These are phyloP conservation scores for Temnothorax ravouxi DNA, from an alignment of 2,888 invertebrate species.

Conservation along the genomic window DNA sequence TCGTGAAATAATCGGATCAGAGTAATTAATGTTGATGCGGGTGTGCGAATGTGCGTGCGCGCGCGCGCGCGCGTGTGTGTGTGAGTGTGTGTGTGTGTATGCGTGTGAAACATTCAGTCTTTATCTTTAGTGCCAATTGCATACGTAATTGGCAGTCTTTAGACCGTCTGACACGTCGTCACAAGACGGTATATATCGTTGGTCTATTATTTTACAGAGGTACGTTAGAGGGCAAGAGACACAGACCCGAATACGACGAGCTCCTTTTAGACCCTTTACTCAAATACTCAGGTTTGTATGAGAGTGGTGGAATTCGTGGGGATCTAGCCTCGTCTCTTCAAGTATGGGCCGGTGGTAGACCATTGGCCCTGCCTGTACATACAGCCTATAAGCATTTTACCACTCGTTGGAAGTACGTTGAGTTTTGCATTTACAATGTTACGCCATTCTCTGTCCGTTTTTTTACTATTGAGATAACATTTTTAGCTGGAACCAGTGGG, in stretches of 20 bases:
- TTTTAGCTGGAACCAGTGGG: conserved; percentile 98
- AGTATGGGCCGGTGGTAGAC: conserved; percentile 93
- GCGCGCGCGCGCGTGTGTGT: too few relatives aligned
- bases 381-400: conserved; percentile 97
- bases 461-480: neutral
- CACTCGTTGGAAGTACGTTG: conserved; percentile 95
- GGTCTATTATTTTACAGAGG: conserved; percentile 89
- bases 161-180: neutral
- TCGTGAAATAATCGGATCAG: conserved; percentile 62
- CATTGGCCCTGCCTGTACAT: conserved; percentile 94
- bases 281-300: conserved; percentile 95
- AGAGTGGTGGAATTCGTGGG: conserved; percentile 91
- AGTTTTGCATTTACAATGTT: neutral
- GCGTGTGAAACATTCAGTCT: neutral
- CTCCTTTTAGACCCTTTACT: conserved; percentile 95
- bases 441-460: neutral
- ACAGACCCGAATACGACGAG: conserved; percentile 95
- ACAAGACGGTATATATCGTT: neutral
- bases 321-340: conserved; percentile 96
- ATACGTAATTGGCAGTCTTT: neutral
- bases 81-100: too few relatives aligned
- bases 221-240: conserved; percentile 95
- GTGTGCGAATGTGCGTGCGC: neutral
- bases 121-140: conserved; percentile 13
- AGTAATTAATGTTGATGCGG: conserved; percentile 49